Conservation (phyloP, 2,113 vertebrate species). For the Drymodes brunneopygia region DNA sequence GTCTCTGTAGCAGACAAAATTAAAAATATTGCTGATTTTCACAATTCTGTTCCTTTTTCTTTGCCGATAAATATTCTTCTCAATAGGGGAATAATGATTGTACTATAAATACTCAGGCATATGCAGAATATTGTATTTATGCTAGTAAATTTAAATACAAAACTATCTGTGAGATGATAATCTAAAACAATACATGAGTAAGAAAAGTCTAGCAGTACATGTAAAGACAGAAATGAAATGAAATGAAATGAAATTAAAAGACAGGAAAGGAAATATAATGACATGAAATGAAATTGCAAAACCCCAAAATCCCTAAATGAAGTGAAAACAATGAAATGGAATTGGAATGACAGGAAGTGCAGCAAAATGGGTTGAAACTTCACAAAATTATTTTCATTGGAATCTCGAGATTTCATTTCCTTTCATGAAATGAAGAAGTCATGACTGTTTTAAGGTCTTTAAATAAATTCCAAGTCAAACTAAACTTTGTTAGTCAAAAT, state of each 20-base stretch:
- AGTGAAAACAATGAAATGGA: not conserved
- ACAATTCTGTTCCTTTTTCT: not conserved
- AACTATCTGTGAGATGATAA: not conserved
- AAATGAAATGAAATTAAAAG: not conserved
- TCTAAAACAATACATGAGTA: not conserved
- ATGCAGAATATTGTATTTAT: not conserved
- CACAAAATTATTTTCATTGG: rapidly evolving
- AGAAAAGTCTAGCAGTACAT: not conserved
- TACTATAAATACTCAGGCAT: not conserved
- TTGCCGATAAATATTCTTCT: not conserved
- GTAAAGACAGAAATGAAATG: not conserved
- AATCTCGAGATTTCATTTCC: not conserved
- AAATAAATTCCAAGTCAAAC: not conserved
- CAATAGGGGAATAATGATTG: not conserved
- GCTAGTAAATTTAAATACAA: not conserved
- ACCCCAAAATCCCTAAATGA: not conserved
- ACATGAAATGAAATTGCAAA: not conserved
- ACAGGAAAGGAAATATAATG: not conserved
- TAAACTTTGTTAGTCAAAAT: not conserved
- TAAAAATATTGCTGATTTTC: not conserved
- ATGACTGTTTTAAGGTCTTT: not conserved
- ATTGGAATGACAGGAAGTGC: not conserved
- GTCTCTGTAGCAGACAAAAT: not conserved
- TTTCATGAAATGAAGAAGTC: not conserved
- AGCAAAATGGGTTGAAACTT: not conserved